Conservation (phyloP, 2,888 invertebrate species). For the Girardia tigrina region DNA sequence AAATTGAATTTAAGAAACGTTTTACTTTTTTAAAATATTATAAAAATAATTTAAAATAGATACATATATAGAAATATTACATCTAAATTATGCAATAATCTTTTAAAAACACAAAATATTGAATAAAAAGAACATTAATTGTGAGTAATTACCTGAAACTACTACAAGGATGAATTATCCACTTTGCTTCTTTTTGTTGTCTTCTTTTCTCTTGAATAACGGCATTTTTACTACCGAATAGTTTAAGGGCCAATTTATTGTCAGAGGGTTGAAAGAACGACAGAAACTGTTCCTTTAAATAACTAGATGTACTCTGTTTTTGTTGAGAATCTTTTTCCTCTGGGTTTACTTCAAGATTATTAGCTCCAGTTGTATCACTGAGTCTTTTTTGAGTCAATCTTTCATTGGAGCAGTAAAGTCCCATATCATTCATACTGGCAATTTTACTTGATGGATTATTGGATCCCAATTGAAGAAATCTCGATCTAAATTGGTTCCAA, state of each 20-base stretch:
- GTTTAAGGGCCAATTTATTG: slow-evolving; percentile 97
- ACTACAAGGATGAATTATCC: slow-evolving; percentile 98
- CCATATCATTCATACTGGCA: not conserved
- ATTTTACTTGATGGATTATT: not conserved
- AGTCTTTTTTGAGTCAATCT: not conserved
- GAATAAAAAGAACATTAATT: too few relatives aligned
- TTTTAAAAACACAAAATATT: too few relatives aligned
- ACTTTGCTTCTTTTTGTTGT: slow-evolving; percentile 91
- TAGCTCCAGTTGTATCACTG: slow-evolving; percentile 13
- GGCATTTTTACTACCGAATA: slow-evolving; percentile 95
- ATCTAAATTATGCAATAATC: too few relatives aligned
- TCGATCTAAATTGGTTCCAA: not conserved
- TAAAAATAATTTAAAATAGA: too few relatives aligned
- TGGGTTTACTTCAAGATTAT: not conserved
- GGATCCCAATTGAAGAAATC: not conserved
- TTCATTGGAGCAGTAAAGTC: not conserved
- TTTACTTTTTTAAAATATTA: too few relatives aligned
- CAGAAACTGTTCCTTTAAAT: slow-evolving; percentile 48
- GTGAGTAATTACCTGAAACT: slow-evolving; percentile 89
- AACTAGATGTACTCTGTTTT: slow-evolving; percentile 30
- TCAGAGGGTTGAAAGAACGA: slow-evolving; percentile 86
- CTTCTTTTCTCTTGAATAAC: slow-evolving; percentile 93
- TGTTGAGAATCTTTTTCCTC: slow-evolving; percentile 12
- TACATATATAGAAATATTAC: too few relatives aligned
- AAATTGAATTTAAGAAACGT: too few relatives aligned